phyloP scores from a whole-genome alignment of 1,140 invertebrate species.

The Physella acuta region DNA sequence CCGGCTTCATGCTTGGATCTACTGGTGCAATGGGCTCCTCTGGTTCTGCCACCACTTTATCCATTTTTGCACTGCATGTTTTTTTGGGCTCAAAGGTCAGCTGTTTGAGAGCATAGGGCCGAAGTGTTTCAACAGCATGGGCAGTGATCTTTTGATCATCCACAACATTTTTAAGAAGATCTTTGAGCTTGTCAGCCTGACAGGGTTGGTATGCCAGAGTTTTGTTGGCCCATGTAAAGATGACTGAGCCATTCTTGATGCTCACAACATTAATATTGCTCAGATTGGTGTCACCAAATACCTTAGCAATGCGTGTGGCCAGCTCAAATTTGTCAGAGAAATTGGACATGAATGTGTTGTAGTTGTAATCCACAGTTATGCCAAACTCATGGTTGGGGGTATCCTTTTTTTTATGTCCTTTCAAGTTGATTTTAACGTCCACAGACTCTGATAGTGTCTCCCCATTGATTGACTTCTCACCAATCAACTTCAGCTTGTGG shows the following conservation, averaged over 20 bases:
- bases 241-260: constrained; percentile 64
- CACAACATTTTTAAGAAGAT: constrained; percentile 67
- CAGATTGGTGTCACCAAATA: constrained; percentile 77
- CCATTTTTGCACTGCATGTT: constrained; percentile 65
- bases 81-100: constrained; percentile 69
- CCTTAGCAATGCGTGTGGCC: constrained; percentile 70
- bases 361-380: constrained; percentile 75
- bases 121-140: constrained; percentile 72
- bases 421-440: constrained; percentile 35
- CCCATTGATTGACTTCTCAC: constrained; percentile 25
- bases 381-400: constrained; percentile 68
- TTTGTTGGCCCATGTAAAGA: constrained; percentile 78
- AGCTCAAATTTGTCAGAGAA: constrained; percentile 69
- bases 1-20: neutral
- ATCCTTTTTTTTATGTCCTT: constrained; percentile 9
- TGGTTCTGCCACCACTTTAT: neutral
- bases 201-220: constrained; percentile 73
- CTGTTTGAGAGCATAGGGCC: constrained; percentile 70
- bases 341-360: constrained; percentile 72
- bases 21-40: neutral
- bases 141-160: constrained; percentile 62
- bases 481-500: constrained; percentile 38
- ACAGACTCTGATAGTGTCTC: constrained; percentile 16
- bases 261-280: constrained; percentile 71
- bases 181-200: constrained; percentile 74